Evolutionary conservation across 2,888 invertebrate species (phyloP), one percentile per base, ranked within the genome.

Genomic region (Automeris io): DNA sequence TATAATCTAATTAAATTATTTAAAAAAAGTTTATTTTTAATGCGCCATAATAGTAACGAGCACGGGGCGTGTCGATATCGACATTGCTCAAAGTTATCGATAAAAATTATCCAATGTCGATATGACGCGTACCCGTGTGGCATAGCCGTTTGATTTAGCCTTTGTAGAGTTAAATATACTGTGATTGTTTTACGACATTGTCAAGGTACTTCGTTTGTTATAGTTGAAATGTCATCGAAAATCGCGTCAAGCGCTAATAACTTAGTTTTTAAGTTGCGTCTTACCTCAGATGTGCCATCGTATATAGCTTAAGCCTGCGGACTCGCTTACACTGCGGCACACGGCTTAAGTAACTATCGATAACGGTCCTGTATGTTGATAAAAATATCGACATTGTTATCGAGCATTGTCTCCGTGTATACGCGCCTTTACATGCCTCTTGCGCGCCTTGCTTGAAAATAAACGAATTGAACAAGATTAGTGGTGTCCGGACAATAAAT

Each of bases 231-330:
- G 48, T 52, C 51, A 39, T 40, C 37, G 44, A 48, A 22, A 45
- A 39, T 47, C 52, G 38, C 40, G 37, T 37, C 34, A 37, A 43
- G 51, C 48, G 49, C 50, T 54, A 59, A 51, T 49, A 52, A 43
- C 48, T 54, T 73, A 75, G 70, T 61, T 67, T 18, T 55, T 73
- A 70, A 74, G 71, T 74, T 67, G 66, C 58, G 67, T 69, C 70
- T 78, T 77, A 78, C 81, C 79, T 80, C 80, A 74, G 63, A 65
- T 75, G 82, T 78, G 82, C 81, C 82, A 79, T 79, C 69, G 61
- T 54, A 47, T 26, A 26, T 26, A 25, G 26, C 11, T 9, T 24
- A 24, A 24, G 24, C n/a, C 6, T 22, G 22, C 21, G 4, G 9
- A 34, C 23, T 24, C 11, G n/a, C n/a, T 3, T 24, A 24, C 22